Evolutionary conservation across 2,113 vertebrate species (phyloP), one percentile per base, ranked within the genome.

Genomic region (Balaeniceps rex): DNA sequence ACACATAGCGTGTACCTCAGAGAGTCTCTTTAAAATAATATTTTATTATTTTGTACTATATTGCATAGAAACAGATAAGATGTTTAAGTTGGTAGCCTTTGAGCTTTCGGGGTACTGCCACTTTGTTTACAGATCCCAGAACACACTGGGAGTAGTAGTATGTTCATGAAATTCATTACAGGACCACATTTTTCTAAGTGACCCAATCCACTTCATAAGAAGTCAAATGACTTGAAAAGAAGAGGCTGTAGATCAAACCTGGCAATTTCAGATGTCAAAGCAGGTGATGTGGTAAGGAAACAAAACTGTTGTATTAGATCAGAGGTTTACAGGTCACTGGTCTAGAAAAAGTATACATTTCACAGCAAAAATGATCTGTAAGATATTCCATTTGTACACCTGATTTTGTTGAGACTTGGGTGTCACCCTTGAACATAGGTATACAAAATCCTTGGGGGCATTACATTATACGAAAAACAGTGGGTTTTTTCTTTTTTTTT

Each of bases 401-500:
- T 76, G 71, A 36, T 54, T 66, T 79, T 94, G 28, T 68, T 61
- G 46, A 54, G 58, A 29, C 25, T 77, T 33, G 15, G 7, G 7
- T 69, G 28, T 77, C 26, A 34, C 58, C 18, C 42, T 49, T 72
- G 40, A 80, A n/a, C n/a, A n/a, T 0, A 26, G 9, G n/a, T 38
- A 64, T 36, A 28, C 16, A 81, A 61, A 93, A 72, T 65, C 13
- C 15, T 86, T 42, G 38, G 19, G 8, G 22, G 11, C 9, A 17
- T 55, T 76, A 34, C 7, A 6, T 60, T 64, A 4, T 38, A 52
- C 55, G 16, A 57, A 40, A 72, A 91, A 68, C 23, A 24, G 16
- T 0, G 4, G 1, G 0, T 0, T 25, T 70, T 47, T 3, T 2
- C 5, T 8, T 64, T 85, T 31, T 85, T 31, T 19, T 29, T 18